Evolutionary conservation across 1,140 invertebrate genomes (phyloP), one percentile per base, ranked within the genome.

Genomic region (Onthophagus taurus): DNA sequence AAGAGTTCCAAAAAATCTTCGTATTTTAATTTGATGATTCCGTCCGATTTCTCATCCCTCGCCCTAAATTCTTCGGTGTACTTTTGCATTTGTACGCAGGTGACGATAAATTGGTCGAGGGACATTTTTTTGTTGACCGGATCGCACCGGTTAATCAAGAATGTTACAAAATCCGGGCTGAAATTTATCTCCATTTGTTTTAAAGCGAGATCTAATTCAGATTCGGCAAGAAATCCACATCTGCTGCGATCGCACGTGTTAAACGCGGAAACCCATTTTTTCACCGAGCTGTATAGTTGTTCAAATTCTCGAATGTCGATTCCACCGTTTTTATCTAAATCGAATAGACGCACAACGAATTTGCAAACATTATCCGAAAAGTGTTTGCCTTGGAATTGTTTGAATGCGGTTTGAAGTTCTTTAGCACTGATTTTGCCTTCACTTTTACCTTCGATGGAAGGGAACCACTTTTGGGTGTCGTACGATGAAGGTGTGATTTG

Each of bases 1-100:
- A 61, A 49, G 50, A 60, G 48, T 47, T 60, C 58, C 12, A 61
- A 41, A 44, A 61, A 61, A 21, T 61, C 59, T 47, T 60, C 58
- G 44, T 61, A 61, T 31, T 53, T 57, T 12, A 62, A 49, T 31
- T 52, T 52, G 21, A 62, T 60, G 24, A 51, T 51, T 2, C 60
- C 60, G 2, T 49, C 45, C 16, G 49, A 58, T 30, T 55, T 49
- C 6, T 46, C 30, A 47, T 62, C 58, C 42, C 60, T 54, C 31
- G 50, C 52, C 34, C 57, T 62, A 38, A 60, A 62, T 33, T 62
- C 60, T 19, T 60, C 57, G 1, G 58, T 62, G 20, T 54, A 62
- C 31, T 48, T 52, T 45, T 62, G 60, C 17, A 62, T 60, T 33
- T 62, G 58, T 6, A 62, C 57, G 30, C 58, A 62, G 7, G 53